A percentile compares a stretch with the other conserved stretches of the same genome.
These are phyloP conservation scores for Drosophila birchii DNA, from an alignment of 2,888 invertebrate species.

Conservation along the genomic window DNA sequence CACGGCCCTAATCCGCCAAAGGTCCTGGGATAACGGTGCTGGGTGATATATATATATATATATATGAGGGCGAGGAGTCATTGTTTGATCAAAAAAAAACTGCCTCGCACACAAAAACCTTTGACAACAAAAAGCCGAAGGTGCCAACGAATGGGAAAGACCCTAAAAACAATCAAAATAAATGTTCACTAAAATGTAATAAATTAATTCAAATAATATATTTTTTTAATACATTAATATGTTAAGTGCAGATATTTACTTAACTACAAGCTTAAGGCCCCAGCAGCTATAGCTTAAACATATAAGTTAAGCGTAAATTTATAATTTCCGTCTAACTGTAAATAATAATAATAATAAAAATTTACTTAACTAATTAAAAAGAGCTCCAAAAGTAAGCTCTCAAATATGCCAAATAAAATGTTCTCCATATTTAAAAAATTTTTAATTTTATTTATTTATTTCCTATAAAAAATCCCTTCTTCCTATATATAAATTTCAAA, in stretches of 20 bases:
- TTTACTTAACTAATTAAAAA: too few species aligned
- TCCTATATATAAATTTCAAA: not conserved
- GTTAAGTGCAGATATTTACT: too few species aligned
- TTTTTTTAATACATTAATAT: too few species aligned
- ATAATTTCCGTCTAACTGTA: too few species aligned
- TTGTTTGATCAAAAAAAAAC: slow-evolving; percentile 29
- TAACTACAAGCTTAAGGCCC: too few species aligned
- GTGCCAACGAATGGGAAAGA: not conserved
- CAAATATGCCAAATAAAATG: not conserved
- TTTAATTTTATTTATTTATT: too few species aligned
- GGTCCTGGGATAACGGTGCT: slow-evolving; percentile 61
- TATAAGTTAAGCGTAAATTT: too few species aligned
- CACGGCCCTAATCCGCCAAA: slow-evolving; percentile 62
- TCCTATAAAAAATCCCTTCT: not conserved
- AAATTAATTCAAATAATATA: not conserved
- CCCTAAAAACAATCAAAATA: not conserved
- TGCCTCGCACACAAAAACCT: slow-evolving; percentile 39
- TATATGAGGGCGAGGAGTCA: not conserved
- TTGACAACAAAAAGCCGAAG: slow-evolving; percentile 1
- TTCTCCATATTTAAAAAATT: too few species aligned
- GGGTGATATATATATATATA: slow-evolving; percentile 7
- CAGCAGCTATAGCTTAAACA: too few species aligned
- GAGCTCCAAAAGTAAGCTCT: too few species aligned
- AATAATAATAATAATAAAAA: too few species aligned
- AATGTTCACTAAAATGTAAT: not conserved